Evolutionary conservation across 2,113 vertebrate genomes (phyloP), one percentile per base, ranked within the genome.

Genomic region (Jacana jacana): DNA sequence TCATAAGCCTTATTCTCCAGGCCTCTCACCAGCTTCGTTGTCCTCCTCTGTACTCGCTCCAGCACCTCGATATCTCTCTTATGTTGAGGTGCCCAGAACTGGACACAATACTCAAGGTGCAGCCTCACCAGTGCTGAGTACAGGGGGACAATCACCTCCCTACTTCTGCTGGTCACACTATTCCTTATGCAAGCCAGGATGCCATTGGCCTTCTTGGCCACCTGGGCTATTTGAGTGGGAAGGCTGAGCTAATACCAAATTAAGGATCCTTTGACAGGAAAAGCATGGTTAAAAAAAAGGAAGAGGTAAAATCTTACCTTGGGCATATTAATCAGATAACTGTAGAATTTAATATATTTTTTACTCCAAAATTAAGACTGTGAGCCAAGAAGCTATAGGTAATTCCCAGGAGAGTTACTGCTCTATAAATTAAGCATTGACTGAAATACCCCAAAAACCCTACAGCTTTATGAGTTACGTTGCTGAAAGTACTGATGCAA

Each of bases 211-310:
- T n/a, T n/a, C n/a, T n/a, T n/a, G n/a, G n/a, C n/a, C n/a, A n/a
- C n/a, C n/a, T n/a, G n/a, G n/a, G n/a, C n/a, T n/a, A n/a, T 48
- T 30, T 96, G 87, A 78, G 37, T 58, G 48, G 8, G 27, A 81
- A 95, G 42, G 48, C 48, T 89, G 57, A 89, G 89, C 31, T 89
- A 87, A 91, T 65, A 85, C 31, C 31, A 91, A 68, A 87, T 82
- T 64, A 92, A 89, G 60, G 9, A 84, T 55, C 49, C 44, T 84
- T 64, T 72, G 65, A 65, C 24, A 61, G 17, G 8, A 90, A 88
- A 95, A 46, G 0, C 42, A 87, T 58, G 7, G 13, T 24, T 80
- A 58, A 86, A 95, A 92, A 63, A 44, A 31, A 25, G 2, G 25
- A 60, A 31, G 4, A 77, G 5, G 3, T 81, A 33, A 81, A 92